These are phyloP conservation scores for Campoletis sonorensis DNA, from an alignment of 1,140 invertebrate genomes.

Conservation along the genomic window DNA sequence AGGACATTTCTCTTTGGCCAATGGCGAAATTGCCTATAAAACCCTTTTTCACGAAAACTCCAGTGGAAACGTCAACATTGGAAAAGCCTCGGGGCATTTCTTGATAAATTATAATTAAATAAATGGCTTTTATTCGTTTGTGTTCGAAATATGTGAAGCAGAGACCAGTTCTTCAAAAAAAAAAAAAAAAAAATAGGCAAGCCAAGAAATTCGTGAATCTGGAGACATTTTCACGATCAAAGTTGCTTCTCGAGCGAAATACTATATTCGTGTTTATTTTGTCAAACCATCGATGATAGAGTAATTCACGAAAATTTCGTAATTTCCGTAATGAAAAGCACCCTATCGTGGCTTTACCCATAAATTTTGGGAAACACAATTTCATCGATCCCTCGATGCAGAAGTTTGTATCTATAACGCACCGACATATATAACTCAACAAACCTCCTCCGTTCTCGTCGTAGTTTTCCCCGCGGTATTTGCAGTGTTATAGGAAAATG, in stretches of 20 bases:
- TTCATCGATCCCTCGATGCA: neutral
- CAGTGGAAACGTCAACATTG: neutral
- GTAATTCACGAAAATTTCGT: neutral
- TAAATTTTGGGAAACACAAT: neutral
- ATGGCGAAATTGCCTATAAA: neutral
- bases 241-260: too few relatives aligned
- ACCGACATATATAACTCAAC: conserved; percentile 10
- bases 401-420: neutral
- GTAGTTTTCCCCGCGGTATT: neutral
- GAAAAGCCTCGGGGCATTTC: too few relatives aligned
- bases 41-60: neutral
- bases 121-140: too few relatives aligned
- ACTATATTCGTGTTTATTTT: too few relatives aligned
- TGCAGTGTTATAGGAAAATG: conserved; percentile 12
- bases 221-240: too few relatives aligned
- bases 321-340: neutral
- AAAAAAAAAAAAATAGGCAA: too few relatives aligned
- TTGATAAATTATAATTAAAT: too few relatives aligned
- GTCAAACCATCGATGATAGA: neutral
- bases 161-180: too few relatives aligned
- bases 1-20: neutral
- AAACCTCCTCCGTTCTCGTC: neutral
- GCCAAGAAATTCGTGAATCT: too few relatives aligned
- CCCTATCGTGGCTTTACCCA: neutral
- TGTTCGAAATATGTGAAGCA: too few relatives aligned